Evolutionary conservation across 1,140 invertebrate species (phyloP).

Genomic region (Macrotrachela quadricornifera): DNA sequence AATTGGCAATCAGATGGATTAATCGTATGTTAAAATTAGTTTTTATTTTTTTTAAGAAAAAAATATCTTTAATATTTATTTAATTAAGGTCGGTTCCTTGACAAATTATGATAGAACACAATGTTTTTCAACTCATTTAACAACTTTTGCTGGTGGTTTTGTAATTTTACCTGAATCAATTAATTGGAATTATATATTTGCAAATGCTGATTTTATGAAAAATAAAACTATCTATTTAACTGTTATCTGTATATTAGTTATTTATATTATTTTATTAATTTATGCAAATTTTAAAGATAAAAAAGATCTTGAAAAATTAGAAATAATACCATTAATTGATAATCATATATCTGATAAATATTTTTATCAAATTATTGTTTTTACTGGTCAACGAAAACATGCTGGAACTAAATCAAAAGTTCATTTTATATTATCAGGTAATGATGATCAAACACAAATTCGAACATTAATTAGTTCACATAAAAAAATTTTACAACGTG

Average conservation of each 20-base stretch:
- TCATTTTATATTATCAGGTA: slow-evolving; percentile 8
- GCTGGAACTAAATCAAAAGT: slow-evolving; percentile 12
- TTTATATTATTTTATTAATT: slow-evolving; percentile 31
- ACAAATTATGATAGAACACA: slow-evolving; percentile 12
- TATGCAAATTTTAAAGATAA: slow-evolving; percentile 33
- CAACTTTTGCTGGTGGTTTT: slow-evolving; percentile 28
- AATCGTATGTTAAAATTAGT: too few species aligned
- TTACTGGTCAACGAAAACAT: slow-evolving; percentile 17
- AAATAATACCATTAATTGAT: slow-evolving; percentile 16
- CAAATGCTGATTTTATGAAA: slow-evolving; percentile 33
- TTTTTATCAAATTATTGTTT: slow-evolving; percentile 18
- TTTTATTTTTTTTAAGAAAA: too few species aligned
- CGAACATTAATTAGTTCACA: slow-evolving; percentile 1
- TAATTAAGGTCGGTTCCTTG: slow-evolving; percentile 5
- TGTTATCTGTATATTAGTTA: slow-evolving; percentile 29
- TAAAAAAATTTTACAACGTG: slow-evolving; percentile 16
- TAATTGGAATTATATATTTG: slow-evolving; percentile 28
- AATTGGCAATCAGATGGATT: too few species aligned
- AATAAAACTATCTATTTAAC: slow-evolving; percentile 38
- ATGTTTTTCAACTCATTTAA: slow-evolving; percentile 26
- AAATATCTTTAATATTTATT: too few species aligned
- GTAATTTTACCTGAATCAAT: slow-evolving; percentile 28
- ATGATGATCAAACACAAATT: slow-evolving; percentile 1
- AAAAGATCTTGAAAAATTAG: slow-evolving; percentile 29
- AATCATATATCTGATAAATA: slow-evolving; percentile 15